Conservation (phyloP, 2,888 invertebrate species). For the Pandemis heparana region DNA sequence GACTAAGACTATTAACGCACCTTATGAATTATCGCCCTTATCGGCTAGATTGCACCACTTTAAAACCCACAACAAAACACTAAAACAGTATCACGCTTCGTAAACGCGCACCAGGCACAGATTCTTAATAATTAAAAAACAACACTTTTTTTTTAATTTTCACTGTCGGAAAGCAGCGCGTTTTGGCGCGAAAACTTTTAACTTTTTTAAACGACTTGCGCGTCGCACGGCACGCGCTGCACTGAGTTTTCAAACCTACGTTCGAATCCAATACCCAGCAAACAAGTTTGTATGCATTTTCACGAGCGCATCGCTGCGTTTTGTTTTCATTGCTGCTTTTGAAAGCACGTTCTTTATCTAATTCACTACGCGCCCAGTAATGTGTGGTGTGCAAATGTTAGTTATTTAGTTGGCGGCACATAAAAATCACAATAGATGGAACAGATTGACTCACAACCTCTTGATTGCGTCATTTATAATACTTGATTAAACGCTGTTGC, state of each 20-base stretch:
- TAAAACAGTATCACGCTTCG: constrained; percentile 5
- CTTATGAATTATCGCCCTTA: constrained; percentile 46
- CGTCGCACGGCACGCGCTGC: constrained; percentile 63
- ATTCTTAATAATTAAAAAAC: constrained; percentile 2
- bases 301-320: constrained; percentile 2
- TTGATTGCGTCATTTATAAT: constrained; percentile 38
- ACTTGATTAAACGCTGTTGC: constrained; percentile 41
- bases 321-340: constrained; percentile 16
- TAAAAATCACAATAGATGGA: constrained; percentile 40
- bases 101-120: constrained; percentile 21
- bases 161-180: constrained; percentile 54
- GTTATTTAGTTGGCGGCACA: not conserved
- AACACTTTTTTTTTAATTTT: constrained; percentile 46
- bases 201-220: constrained; percentile 53
- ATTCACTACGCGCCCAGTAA: not conserved
- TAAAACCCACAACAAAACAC: constrained; percentile 17
- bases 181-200: constrained; percentile 68
- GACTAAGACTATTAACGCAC: constrained; percentile 59
- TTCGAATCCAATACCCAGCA: constrained; percentile 24
- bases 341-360: not conserved
- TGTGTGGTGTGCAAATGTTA: not conserved
- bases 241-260: constrained; percentile 59
- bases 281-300: constrained; percentile 32
- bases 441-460: constrained; percentile 37
- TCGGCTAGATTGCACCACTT: constrained; percentile 16